Conservation (phyloP, 1,140 invertebrate species). For the Antheraea pernyi region DNA sequence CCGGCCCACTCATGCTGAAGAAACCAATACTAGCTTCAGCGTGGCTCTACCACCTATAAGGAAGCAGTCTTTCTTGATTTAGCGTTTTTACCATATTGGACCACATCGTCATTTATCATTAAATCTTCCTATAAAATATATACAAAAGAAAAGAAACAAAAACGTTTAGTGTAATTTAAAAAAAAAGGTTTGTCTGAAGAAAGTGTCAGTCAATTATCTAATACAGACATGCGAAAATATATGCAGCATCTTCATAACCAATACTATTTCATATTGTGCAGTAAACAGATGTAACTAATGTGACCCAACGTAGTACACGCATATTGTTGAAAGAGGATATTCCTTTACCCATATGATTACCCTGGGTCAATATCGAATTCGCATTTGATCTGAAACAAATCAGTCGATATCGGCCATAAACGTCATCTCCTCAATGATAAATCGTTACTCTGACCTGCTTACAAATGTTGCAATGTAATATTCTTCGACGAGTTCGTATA, state of each 20-base stretch:
- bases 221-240: background rate
- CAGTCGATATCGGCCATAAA: slow-evolving; percentile 46
- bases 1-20: too few species aligned
- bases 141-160: too few species aligned
- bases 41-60: too few species aligned
- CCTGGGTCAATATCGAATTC: slow-evolving; percentile 40
- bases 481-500: slow-evolving; percentile 1
- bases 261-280: background rate
- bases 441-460: slow-evolving; percentile 47
- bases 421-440: slow-evolving; percentile 48
- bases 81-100: too few species aligned
- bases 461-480: slow-evolving; percentile 23
- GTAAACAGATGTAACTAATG: background rate
- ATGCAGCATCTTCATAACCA: background rate
- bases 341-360: slow-evolving; percentile 24
- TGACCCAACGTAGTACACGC: background rate
- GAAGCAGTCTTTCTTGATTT: too few species aligned
- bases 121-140: too few species aligned
- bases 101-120: too few species aligned
- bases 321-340: slow-evolving; percentile 13
- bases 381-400: slow-evolving; percentile 46
- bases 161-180: too few species aligned
- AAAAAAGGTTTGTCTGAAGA: too few species aligned
- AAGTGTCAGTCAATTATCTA: too few species aligned
- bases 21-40: too few species aligned